Percentiles rank a stretch among this genome's conserved stretches.
These are phyloP conservation scores for Oedothorax gibbosus DNA, from an alignment of 1,140 invertebrate species.

Conservation along the genomic window DNA sequence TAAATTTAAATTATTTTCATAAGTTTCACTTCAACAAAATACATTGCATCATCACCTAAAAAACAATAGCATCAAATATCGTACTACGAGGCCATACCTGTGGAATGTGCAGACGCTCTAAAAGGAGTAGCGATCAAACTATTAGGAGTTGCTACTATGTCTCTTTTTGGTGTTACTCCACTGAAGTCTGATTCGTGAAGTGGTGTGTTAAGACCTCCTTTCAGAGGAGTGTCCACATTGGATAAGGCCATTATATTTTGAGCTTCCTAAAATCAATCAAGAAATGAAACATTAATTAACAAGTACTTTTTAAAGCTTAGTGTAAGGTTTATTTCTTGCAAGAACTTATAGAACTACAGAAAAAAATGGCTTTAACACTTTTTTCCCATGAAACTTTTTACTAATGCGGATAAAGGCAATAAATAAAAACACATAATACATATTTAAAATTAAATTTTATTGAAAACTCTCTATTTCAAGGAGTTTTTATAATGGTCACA, in stretches of 20 bases:
- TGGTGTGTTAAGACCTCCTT: constrained; percentile 94
- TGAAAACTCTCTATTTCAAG: too few relatives aligned
- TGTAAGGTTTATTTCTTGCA: too few relatives aligned
- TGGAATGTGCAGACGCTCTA: constrained; percentile 72
- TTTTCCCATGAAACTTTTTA: too few relatives aligned
- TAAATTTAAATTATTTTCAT: too few relatives aligned
- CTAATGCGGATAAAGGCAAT: background rate
- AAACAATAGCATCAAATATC: too few relatives aligned
- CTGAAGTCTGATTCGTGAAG: constrained; percentile 89
- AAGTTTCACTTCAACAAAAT: too few relatives aligned
- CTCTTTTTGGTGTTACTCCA: constrained; percentile 81
- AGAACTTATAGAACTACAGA: too few relatives aligned
- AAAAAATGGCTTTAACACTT: too few relatives aligned
- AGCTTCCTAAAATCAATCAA: constrained; percentile 82
- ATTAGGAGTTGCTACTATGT: constrained; percentile 88
- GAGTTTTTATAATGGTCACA: too few relatives aligned
- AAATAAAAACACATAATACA: background rate
- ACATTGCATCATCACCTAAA: too few relatives aligned
- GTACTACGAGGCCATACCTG: constrained; percentile 12
- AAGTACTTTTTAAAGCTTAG: background rate
- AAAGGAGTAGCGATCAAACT: constrained; percentile 95
- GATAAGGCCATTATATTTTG: constrained; percentile 98
- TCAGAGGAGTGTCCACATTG: constrained; percentile 96
- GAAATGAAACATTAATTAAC: background rate
- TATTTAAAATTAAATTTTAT: background rate